Conservation (phyloP, 2,113 vertebrate species). For the Prochilodus magdalenae region DNA sequence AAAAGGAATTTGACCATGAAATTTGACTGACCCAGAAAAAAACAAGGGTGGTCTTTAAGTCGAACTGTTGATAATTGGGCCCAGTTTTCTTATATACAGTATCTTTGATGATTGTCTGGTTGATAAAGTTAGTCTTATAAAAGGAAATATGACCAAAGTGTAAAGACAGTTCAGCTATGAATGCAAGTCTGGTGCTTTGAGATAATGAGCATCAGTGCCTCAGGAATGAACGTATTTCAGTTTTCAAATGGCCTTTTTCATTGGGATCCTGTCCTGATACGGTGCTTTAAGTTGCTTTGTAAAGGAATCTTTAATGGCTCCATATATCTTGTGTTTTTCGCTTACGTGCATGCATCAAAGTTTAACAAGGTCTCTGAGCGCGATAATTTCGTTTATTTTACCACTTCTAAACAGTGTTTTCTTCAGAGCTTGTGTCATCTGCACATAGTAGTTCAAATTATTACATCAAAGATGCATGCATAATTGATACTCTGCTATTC, state of each 20-base stretch:
- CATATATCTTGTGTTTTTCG: not conserved
- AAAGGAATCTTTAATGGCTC: constrained; percentile 1
- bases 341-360: not conserved
- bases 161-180: not conserved
- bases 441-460: not conserved
- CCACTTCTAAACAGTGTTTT: not conserved
- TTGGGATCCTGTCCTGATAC: not conserved
- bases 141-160: not conserved
- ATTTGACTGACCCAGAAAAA: constrained; percentile 50
- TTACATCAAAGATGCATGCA: constrained; percentile 5
- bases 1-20: constrained; percentile 56
- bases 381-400: not conserved
- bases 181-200: constrained; percentile 16
- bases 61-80: not conserved
- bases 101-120: not conserved
- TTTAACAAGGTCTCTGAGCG: not conserved
- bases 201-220: constrained; percentile 10
- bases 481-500: constrained; percentile 26
- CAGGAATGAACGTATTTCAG: constrained; percentile 1
- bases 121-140: not conserved
- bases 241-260: not conserved
- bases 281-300: not conserved
- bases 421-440: not conserved
- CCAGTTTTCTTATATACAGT: constrained; percentile 4
- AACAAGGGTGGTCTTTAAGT: not conserved